Evolutionary conservation across 2,113 vertebrate species (phyloP).

Genomic region (Myanophis thanlyinensis): DNA sequence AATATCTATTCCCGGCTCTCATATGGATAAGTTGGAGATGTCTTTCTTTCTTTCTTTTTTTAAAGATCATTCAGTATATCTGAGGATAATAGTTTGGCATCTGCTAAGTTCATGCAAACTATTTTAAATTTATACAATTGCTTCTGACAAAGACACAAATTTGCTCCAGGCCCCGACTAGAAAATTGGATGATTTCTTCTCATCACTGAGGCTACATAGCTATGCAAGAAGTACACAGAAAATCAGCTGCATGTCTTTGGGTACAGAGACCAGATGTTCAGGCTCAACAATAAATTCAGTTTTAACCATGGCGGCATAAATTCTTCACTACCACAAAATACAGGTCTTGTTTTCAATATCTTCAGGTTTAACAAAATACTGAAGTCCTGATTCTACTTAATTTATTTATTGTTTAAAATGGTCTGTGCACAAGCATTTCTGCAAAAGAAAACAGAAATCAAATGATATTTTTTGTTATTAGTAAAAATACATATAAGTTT

Average conservation of each 20-base stretch:
- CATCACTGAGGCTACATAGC: neutral
- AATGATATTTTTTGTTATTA: conserved; percentile 42
- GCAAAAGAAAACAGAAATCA: conserved; percentile 24
- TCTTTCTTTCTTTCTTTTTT: neutral
- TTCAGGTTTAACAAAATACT: neutral
- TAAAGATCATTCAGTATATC: neutral
- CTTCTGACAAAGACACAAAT: neutral
- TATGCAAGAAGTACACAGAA: neutral
- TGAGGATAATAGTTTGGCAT: neutral
- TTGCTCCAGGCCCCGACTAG: neutral
- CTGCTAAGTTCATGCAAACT: neutral
- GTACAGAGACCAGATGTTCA: neutral
- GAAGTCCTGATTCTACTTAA: conserved; percentile 19
- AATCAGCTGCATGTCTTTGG: neutral
- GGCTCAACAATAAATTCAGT: conserved; percentile 43
- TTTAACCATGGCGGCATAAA: conserved; percentile 19
- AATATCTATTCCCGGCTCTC: neutral
- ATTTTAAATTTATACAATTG: neutral
- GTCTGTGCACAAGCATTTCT: conserved; percentile 30
- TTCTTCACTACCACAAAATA: conserved; percentile 13
- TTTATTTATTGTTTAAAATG: conserved; percentile 39
- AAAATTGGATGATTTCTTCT: neutral
- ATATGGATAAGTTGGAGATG: neutral
- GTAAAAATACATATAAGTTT: conserved; percentile 50
- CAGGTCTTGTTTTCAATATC: neutral